Base-by-base conservation (phyloP, 1,140 invertebrate species). In the Papilio polytes region DNA sequence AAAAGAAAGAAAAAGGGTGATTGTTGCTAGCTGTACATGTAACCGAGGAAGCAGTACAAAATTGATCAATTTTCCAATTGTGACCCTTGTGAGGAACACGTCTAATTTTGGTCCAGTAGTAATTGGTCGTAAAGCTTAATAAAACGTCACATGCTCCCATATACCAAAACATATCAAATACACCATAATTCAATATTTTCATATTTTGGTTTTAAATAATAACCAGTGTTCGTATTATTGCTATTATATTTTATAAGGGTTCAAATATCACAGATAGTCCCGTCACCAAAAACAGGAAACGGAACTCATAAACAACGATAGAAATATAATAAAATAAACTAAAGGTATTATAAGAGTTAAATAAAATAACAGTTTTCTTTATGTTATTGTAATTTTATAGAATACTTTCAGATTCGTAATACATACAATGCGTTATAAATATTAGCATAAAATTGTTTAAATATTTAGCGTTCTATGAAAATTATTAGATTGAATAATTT, bases 61-160 rank as follows among this genome's bases (percentile, higher is more conserved):
- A 94, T 93, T 94, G 92, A 89, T 85, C 90, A 94, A 94, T 94
- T 93, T 93, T 92, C 88, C 92, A 94, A 92, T 94, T 94, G 90
- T 88, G 82, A 74, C 86, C 82, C 84, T 82, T 84, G 63, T 84
- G 63, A 36, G 85, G 87, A 88, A 88, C 85, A 90, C 82, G 85
- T 85, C 85, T 92, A 90, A 92, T 93, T 93, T 92, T 88, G 88
- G 87, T 88, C 86, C 82, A 85, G 84, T 87, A 87, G 87, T 87
- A 91, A 89, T 89, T 90, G 81, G 80, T 85, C 82, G 87, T 88
- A 86, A 83, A 84, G 82, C 72, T 84, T 78, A 80, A 82, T 78
- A 80, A 77, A 78, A 56, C 72, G 79, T 66, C 59, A 63, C n/a
- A 13, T 56, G n/a, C 53, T 79, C 44, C 36, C 26, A 73, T 73